These are phyloP conservation scores for Dicrostonyx torquatus DNA, from an alignment of 2,797 vertebrate genomes.

Conservation along the genomic window DNA sequence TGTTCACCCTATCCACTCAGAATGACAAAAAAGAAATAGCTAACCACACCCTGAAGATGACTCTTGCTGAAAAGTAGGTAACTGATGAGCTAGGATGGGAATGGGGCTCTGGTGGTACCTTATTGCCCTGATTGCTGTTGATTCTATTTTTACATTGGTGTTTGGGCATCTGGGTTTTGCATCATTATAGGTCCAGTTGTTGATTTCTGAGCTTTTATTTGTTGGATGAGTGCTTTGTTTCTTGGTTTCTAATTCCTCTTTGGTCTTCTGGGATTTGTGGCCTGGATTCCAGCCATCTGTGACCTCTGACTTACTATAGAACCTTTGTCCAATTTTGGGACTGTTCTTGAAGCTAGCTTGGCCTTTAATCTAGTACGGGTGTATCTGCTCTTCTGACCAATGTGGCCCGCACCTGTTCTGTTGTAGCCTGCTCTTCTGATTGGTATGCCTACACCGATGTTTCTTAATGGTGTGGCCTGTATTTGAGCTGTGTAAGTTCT, in stretches of 20 bases:
- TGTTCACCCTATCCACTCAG: too few species aligned
- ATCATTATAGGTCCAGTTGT: too few species aligned
- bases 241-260: not conserved
- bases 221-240: not conserved
- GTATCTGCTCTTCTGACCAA: not conserved
- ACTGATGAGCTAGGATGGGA: too few species aligned
- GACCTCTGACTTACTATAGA: not conserved
- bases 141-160: too few species aligned
- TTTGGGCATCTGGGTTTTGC: too few species aligned
- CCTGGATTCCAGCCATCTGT: not conserved
- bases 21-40: too few species aligned
- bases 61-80: too few species aligned
- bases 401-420: not conserved
- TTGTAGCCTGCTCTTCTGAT: too few species aligned
- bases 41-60: too few species aligned
- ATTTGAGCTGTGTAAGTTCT: not conserved
- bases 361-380: not conserved
- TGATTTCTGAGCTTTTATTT: not conserved
- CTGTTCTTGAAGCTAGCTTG: not conserved
- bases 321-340: not conserved
- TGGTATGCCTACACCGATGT: not conserved
- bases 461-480: not conserved
- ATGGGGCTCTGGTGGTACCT: too few species aligned
- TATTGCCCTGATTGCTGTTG: too few species aligned
- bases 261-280: not conserved